These are phyloP conservation scores for Trichonephila clavata DNA, from an alignment of 1,140 invertebrate species.

Conservation along the genomic window DNA sequence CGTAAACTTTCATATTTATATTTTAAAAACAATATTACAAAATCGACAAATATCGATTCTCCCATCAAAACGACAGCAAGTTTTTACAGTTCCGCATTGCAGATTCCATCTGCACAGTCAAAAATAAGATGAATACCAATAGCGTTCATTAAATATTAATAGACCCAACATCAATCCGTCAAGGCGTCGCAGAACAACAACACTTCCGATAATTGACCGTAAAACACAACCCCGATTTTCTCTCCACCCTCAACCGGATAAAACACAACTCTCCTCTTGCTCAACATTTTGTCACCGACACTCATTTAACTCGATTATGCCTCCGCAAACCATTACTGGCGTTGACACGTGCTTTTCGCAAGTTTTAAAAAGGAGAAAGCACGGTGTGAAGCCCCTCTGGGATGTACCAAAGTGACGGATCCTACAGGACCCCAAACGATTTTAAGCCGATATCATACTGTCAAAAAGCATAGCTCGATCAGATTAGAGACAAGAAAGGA, in stretches of 20 bases:
- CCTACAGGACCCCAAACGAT: background rate
- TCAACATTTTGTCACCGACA: slow-evolving; percentile 38
- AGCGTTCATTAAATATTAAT: slow-evolving; percentile 28
- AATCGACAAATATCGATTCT: no score
- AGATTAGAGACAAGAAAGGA: slow-evolving; percentile 28
- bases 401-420: slow-evolving; percentile 11
- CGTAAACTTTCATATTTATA: no score
- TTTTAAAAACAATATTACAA: no score
- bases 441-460: slow-evolving; percentile 44
- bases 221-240: slow-evolving; percentile 23
- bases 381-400: background rate
- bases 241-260: background rate
- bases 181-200: background rate
- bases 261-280: slow-evolving; percentile 4
- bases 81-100: background rate
- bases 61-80: background rate
- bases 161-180: background rate
- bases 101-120: background rate
- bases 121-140: background rate
- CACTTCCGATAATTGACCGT: slow-evolving; percentile 46
- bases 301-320: slow-evolving; percentile 48
- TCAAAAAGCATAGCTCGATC: slow-evolving; percentile 43
- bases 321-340: slow-evolving; percentile 28
- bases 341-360: slow-evolving; percentile 68
- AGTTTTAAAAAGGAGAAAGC: slow-evolving; percentile 21